phyloP scores from a whole-genome alignment of 2,797 vertebrate species.

The Botia kubotai region DNA sequence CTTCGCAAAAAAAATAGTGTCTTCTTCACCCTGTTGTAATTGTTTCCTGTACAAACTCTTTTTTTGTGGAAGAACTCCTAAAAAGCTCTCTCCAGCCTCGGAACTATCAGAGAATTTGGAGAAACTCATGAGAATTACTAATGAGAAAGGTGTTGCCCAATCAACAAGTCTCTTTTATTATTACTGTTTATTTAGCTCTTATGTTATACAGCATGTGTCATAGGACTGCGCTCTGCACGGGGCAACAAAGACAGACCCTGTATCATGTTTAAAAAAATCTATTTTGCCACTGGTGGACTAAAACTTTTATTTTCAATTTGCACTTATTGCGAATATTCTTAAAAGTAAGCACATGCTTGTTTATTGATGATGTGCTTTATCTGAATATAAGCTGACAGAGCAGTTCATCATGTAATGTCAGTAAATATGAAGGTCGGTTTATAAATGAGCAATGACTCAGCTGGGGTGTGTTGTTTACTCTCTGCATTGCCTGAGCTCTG shows the following conservation, averaged over 20 bases:
- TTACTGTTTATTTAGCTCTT: conserved; percentile 21
- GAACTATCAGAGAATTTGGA: background rate
- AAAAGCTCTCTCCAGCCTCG: background rate
- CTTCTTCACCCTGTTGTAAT: conserved; percentile 1
- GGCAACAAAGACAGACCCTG: conserved; percentile 24
- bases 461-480: conserved; percentile 33
- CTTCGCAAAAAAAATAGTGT: conserved; percentile 21
- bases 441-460: conserved; percentile 25
- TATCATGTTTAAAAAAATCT: conserved; percentile 28
- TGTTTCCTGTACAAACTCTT: conserved; percentile 21
- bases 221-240: conserved; percentile 34
- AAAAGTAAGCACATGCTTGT: conserved; percentile 34
- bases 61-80: conserved; percentile 19
- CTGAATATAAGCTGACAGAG: conserved; percentile 15
- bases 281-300: conserved; percentile 31
- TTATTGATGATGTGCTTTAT: conserved; percentile 23
- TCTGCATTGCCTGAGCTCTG: conserved; percentile 29
- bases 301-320: conserved; percentile 31
- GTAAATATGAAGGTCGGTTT: conserved; percentile 21
- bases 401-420: background rate
- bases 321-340: conserved; percentile 32
- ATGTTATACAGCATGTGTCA: conserved; percentile 47
- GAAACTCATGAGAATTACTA: conserved; percentile 20
- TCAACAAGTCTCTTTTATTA: background rate
- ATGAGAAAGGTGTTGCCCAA: conserved; percentile 2